Evolutionary conservation across 2,888 invertebrate species (phyloP).

Genomic region (Yponomeuta sedellus): DNA sequence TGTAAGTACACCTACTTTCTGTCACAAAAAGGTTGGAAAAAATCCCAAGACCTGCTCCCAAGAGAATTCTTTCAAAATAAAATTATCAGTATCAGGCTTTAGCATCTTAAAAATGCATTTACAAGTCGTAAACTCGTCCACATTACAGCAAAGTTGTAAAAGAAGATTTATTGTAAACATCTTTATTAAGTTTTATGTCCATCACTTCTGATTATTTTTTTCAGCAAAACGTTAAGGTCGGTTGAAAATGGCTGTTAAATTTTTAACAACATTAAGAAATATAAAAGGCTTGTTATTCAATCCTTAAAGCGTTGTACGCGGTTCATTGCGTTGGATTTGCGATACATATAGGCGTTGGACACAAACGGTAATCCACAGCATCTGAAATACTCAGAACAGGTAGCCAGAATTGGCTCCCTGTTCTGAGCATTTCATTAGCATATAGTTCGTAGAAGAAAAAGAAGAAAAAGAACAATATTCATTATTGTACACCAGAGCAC

Average conservation of each 20-base stretch:
- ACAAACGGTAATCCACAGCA: too few species aligned
- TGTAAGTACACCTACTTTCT: too few species aligned
- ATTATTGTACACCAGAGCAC: too few species aligned
- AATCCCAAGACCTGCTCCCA: too few species aligned
- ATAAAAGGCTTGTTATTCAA: not conserved
- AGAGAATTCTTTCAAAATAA: slow-evolving; percentile 20
- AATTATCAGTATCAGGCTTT: slow-evolving; percentile 33
- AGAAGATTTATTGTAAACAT: slow-evolving; percentile 53
- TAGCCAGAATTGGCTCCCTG: too few species aligned
- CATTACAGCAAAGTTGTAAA: slow-evolving; percentile 49
- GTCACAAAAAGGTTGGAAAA: too few species aligned
- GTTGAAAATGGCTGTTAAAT: not conserved
- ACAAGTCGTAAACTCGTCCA: slow-evolving; percentile 49
- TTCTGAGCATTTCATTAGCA: too few species aligned
- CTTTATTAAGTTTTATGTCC: slow-evolving; percentile 26
- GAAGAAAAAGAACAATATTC: too few species aligned
- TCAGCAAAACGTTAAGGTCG: not conserved
- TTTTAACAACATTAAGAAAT: not conserved
- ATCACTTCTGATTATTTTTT: not conserved
- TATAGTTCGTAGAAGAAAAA: too few species aligned
- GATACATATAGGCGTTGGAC: too few species aligned
- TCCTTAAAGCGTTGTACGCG: not conserved
- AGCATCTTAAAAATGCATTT: slow-evolving; percentile 43
- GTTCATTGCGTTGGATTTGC: too few species aligned
- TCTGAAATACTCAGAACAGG: too few species aligned